These are phyloP conservation scores for Heliconius ethilla DNA, from an alignment of 2,888 invertebrate species.

Conservation along the genomic window DNA sequence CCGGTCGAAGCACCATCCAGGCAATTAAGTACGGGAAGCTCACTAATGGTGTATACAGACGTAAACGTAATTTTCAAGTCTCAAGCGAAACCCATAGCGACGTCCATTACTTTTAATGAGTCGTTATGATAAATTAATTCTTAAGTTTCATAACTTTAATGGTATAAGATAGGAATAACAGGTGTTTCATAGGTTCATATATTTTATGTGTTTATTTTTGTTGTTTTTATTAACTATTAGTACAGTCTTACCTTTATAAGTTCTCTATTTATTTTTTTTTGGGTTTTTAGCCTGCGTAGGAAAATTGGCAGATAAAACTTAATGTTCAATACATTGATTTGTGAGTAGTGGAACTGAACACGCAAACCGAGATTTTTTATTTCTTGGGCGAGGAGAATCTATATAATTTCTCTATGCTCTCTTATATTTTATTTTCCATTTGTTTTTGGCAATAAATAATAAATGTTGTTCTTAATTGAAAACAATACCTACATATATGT, in stretches of 20 bases:
- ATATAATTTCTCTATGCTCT: too few relatives aligned
- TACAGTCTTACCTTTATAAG: too few relatives aligned
- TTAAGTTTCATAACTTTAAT: constrained; percentile 45
- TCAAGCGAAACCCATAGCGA: constrained; percentile 50
- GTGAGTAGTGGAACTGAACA: too few relatives aligned
- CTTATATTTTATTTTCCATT: background rate
- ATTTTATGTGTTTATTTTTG: background rate
- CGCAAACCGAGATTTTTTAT: too few relatives aligned
- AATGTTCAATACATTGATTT: too few relatives aligned
- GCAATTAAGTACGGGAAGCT: constrained; percentile 77
- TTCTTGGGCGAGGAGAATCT: too few relatives aligned
- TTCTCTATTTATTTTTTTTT: background rate
- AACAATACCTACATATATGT: too few relatives aligned
- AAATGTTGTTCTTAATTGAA: too few relatives aligned
- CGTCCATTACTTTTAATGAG: constrained; percentile 44
- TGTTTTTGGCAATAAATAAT: background rate
- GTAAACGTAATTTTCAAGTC: constrained; percentile 53
- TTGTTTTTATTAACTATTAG: background rate
- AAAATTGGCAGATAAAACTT: too few relatives aligned
- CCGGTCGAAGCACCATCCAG: constrained; percentile 70
- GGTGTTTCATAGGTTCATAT: background rate
- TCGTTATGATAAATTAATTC: constrained; percentile 48
- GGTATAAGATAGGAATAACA: background rate
- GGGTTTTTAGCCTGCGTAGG: too few relatives aligned
- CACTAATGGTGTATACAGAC: constrained; percentile 68